These are phyloP conservation scores for Malthinus seriepunctatus DNA, from an alignment of 2,888 invertebrate species.

Conservation along the genomic window DNA sequence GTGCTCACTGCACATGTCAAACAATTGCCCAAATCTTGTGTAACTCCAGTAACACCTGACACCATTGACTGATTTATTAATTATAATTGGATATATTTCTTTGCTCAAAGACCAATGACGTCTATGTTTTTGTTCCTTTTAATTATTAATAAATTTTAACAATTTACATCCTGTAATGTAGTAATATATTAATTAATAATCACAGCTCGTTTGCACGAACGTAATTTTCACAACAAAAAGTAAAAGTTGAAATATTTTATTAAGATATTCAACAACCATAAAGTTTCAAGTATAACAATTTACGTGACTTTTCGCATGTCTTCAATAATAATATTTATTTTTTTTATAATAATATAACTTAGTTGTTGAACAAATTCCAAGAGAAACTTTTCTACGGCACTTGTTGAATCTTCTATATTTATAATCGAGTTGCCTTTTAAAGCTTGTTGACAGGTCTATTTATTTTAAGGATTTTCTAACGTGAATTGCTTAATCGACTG, in stretches of 20 bases:
- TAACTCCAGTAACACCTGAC: no score
- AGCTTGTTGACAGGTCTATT: neutral
- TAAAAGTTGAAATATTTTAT: constrained; percentile 1
- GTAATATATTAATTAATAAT: no score
- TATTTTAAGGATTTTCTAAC: neutral
- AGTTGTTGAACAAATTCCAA: neutral
- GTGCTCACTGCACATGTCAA: no score
- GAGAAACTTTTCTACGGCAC: constrained; percentile 2
- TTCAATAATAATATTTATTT: neutral
- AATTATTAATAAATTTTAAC: no score
- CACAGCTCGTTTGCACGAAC: neutral
- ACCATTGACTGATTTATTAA: no score
- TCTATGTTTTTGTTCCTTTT: no score
- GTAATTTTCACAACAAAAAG: neutral
- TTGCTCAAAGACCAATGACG: no score
- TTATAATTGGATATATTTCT: no score
- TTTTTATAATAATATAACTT: neutral
- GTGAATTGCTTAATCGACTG: no score
- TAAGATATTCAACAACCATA: constrained; percentile 3
- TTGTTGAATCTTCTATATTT: neutral
- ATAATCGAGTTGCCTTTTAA: neutral
- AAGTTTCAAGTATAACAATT: neutral
- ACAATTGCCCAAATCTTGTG: no score
- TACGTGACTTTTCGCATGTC: neutral
- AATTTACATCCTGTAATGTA: no score